phyloP scores from a whole-genome alignment of 2,113 vertebrate species.

The Lycaon pictus region DNA sequence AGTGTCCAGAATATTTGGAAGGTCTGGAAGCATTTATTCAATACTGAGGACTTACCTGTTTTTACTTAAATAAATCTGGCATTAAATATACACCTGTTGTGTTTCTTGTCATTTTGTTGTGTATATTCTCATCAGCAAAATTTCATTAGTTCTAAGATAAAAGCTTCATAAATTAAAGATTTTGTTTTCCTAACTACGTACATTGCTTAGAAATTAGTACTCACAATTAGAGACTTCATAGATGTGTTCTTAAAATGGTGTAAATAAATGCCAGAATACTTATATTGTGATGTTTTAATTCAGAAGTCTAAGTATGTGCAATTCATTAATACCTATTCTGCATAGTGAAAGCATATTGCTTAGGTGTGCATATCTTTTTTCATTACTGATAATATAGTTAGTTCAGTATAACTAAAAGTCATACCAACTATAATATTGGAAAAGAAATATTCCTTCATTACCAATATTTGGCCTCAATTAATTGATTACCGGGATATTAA shows the following conservation, averaged over 20 bases:
- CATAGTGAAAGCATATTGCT: not conserved
- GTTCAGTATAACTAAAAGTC: not conserved
- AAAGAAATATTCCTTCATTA: not conserved
- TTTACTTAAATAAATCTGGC: not conserved
- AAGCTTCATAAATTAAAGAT: not conserved
- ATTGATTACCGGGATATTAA: not conserved
- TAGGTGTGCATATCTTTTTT: not conserved
- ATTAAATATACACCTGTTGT: accelerated
- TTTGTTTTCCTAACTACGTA: not conserved
- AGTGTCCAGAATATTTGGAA: not conserved
- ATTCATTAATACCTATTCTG: not conserved
- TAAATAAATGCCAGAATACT: not conserved
- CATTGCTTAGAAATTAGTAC: not conserved
- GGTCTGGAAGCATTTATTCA: not conserved
- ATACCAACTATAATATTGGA: not conserved
- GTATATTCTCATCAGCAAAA: not conserved
- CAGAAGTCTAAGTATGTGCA: not conserved
- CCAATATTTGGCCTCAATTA: not conserved
- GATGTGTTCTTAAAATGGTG: not conserved
- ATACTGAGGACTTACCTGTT: not conserved
- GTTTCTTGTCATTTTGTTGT: not conserved
- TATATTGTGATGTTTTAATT: not conserved
- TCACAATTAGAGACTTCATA: not conserved
- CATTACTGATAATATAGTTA: not conserved
- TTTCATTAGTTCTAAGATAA: not conserved